Evolutionary conservation across 2,797 vertebrate species (phyloP).

Genomic region (Synaphobranchus kaupii): DNA sequence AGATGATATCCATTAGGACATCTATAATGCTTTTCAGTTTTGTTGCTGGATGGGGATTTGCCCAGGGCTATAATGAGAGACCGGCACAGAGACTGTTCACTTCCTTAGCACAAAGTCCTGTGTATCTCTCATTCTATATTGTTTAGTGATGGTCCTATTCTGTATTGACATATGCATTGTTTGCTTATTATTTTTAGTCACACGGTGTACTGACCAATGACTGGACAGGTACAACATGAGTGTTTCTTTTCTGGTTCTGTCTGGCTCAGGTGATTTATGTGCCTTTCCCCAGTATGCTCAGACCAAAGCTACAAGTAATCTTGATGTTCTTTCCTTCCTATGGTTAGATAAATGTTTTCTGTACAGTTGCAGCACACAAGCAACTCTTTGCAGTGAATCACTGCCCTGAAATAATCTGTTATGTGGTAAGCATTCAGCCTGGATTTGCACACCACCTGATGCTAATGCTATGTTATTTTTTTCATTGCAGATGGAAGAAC

Average conservation of each 20-base stretch:
- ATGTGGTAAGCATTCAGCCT: not conserved
- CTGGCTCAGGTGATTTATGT: not conserved
- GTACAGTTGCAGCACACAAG: not conserved
- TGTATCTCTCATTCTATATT: no score
- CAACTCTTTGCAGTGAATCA: not conserved
- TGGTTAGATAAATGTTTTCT: not conserved
- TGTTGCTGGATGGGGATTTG: no score
- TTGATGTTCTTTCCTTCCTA: not conserved
- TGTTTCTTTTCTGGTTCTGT: not conserved
- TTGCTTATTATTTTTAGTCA: conserved; percentile 55
- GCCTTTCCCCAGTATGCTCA: not conserved
- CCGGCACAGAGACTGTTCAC: no score
- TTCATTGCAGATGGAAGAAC: conserved; percentile 89
- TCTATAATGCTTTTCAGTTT: no score
- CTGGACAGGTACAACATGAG: no score
- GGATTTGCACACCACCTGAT: not conserved
- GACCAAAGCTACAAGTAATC: not conserved
- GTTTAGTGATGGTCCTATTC: no score
- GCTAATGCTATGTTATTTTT: no score
- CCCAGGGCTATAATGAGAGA: no score
- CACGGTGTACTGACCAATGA: not conserved
- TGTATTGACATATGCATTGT: no score
- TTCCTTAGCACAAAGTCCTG: no score
- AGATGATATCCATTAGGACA: conserved; percentile 46
- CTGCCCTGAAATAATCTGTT: not conserved